Evolutionary conservation across 2,797 vertebrate species (phyloP).

Genomic region (Sylvia borin): DNA sequence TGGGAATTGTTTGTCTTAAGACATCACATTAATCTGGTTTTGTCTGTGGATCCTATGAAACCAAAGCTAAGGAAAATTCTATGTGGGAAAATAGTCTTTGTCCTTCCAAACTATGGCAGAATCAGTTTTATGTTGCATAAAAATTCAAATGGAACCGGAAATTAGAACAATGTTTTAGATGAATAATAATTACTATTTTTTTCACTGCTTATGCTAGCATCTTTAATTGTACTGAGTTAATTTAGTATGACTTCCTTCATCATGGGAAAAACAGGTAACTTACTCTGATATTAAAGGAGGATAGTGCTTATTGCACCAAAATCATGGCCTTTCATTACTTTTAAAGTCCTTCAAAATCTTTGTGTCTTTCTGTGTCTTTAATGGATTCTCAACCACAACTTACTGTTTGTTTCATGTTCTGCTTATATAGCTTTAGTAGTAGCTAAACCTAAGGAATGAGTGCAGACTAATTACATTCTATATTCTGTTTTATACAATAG

Average conservation of each 20-base stretch:
- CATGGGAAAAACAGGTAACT: not conserved
- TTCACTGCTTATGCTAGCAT: not conserved
- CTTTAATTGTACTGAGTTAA: not conserved
- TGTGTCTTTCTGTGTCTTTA: not conserved
- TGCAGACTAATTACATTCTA: not conserved
- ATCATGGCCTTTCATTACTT: not conserved
- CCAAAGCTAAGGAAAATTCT: not conserved
- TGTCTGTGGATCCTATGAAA: not conserved
- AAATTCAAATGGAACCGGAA: not conserved
- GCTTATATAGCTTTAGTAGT: not conserved
- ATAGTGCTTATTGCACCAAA: not conserved
- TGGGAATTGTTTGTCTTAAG: not conserved
- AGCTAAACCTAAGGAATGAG: not conserved
- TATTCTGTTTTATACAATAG: not conserved
- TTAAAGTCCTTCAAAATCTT: not conserved
- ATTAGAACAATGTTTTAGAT: not conserved
- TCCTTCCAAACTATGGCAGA: not conserved
- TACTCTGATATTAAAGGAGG: not conserved
- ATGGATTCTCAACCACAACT: not conserved
- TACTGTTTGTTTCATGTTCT: not conserved
- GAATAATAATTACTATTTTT: not conserved
- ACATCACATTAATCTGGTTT: not conserved
- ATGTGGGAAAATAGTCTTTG: not conserved
- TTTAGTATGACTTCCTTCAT: not conserved
- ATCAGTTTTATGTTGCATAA: not conserved